These are phyloP conservation scores for Phrixothrix hirtus DNA, from an alignment of 2,888 invertebrate genomes.

Conservation along the genomic window DNA sequence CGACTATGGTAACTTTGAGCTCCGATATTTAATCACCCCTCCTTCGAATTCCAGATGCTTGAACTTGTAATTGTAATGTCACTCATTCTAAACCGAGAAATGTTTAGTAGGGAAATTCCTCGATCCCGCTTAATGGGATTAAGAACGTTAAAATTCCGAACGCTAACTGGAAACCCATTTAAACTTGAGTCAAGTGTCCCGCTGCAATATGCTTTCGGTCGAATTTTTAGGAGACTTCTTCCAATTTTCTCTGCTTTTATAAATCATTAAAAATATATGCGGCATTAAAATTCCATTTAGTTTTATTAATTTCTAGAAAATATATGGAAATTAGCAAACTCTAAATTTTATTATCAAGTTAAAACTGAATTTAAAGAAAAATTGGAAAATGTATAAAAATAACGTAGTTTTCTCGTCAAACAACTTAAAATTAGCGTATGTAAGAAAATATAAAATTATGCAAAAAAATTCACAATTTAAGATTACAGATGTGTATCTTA, in stretches of 20 bases:
- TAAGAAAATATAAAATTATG: too few relatives aligned
- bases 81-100: slow-evolving; percentile 39
- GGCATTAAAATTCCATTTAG: slow-evolving; percentile 34
- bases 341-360: slow-evolving; percentile 34
- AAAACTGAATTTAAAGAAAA: too few relatives aligned
- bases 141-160: slow-evolving; percentile 43
- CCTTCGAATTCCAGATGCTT: slow-evolving; percentile 38
- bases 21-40: slow-evolving; percentile 39
- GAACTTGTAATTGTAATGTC: slow-evolving; percentile 42
- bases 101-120: slow-evolving; percentile 31
- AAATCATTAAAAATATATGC: slow-evolving; percentile 32
- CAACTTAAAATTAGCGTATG: too few relatives aligned
- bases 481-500: too few relatives aligned
- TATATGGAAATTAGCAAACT: slow-evolving; percentile 29
- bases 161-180: slow-evolving; percentile 38
- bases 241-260: slow-evolving; percentile 18
- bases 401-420: too few relatives aligned
- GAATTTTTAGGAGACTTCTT: slow-evolving; percentile 34
- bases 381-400: too few relatives aligned
- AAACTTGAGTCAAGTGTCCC: slow-evolving; percentile 17
- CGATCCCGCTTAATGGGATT: slow-evolving; percentile 43
- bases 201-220: slow-evolving; percentile 33
- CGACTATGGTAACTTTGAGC: slow-evolving; percentile 36
- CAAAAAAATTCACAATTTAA: too few relatives aligned
- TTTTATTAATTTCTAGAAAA: slow-evolving; percentile 33